Base-by-base conservation (phyloP, 2,888 invertebrate genomes). In the Nezara viridula region DNA sequence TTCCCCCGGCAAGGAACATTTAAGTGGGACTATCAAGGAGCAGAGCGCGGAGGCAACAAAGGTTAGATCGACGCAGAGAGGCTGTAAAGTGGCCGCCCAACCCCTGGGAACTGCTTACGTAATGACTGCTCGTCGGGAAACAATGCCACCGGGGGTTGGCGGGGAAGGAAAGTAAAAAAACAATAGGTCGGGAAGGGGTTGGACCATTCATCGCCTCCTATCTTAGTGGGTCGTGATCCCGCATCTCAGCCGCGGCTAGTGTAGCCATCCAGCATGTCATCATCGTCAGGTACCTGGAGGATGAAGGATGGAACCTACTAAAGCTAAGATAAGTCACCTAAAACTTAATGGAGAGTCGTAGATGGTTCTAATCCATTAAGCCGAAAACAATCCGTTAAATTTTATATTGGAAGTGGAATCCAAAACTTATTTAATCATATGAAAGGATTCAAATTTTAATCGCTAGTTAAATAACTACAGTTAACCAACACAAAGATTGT, bases 21-120 rank as follows among this genome's bases (percentile, higher is more conserved):
- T 81, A 81, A 81, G 24, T 44, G 81, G 81, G 81, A 14, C 81
- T 81, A 81, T 81, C 81, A 37, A 86, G 86, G 86, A 52, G 86
- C 60, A 9, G 24, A 60, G 86, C 60, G 5, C 4, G 19, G 50
- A 0, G 32, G 6, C 52, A 19, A 73, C 66, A 73, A 73, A 73
- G 66, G 37, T 44, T 40, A 16, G 44, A 81, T 81, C 44, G 81
- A n/a, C 44, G 12, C 12, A 2, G 77, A 44, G 40, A 40, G 77
- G 12, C 77, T 24, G 16, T 47, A 81, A 44, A 81, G 81, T 81
- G 44, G n/a, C n/a, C n/a, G 21, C 10, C n/a, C 81, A 12, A 77
- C 81, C 81, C 81, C 81, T 81, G 81, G 81, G 81, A 81, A 81
- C 81, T 47, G 81, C 44, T 24, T 47, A 47, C 37, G 44, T 81